Conservation (phyloP, 2,888 invertebrate genomes). For the Eustalomyia histrio region DNA sequence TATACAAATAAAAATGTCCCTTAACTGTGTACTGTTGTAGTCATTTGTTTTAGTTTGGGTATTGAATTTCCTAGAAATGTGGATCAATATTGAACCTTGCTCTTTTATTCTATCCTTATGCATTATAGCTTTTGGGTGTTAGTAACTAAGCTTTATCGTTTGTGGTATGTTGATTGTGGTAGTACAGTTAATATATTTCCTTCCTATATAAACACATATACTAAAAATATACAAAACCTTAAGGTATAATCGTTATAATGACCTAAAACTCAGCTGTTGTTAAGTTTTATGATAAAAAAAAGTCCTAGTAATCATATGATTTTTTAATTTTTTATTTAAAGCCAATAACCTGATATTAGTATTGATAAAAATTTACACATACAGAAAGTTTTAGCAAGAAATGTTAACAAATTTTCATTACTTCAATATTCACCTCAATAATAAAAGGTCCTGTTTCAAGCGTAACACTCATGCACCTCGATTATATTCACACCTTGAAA, state of each 20-base stretch:
- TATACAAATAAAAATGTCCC: background rate
- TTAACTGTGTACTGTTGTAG: conserved; percentile 19
- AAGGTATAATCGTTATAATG: conserved; percentile 24
- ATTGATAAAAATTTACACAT: no score
- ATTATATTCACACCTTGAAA: no score
- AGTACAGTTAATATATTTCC: no score
- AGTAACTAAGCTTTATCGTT: background rate
- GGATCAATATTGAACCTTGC: conserved; percentile 62
- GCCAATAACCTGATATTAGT: conserved; percentile 6
- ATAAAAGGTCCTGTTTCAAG: no score
- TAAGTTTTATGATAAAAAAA: background rate
- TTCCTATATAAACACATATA: no score
- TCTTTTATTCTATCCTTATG: conserved; percentile 28
- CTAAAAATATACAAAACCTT: background rate
- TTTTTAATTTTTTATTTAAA: conserved; percentile 10
- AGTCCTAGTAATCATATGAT: conserved; percentile 2
- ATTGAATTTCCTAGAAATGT: conserved; percentile 46
- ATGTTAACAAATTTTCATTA: no score
- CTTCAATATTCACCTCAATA: no score
- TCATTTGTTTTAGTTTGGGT: conserved; percentile 3
- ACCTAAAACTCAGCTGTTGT: conserved; percentile 36
- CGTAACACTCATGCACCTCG: no score
- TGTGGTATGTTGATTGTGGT: conserved; percentile 1
- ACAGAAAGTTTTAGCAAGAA: no score
- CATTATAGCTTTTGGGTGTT: background rate